A percentile compares a stretch with the other conserved stretches of the same genome.
Evolutionary conservation across 2,888 invertebrate species (phyloP).

Genomic region (Resseliella maxima): DNA sequence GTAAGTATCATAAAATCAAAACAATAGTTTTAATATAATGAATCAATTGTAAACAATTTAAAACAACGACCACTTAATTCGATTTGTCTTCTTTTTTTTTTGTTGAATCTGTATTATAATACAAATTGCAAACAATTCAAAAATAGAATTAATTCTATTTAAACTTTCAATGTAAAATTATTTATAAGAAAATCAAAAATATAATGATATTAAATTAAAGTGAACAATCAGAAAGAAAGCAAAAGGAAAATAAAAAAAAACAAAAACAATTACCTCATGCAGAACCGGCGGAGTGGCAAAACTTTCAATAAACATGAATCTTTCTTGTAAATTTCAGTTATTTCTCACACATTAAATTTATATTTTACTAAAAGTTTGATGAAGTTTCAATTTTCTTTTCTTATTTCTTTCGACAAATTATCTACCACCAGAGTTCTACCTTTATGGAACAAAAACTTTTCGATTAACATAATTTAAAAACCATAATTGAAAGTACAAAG

Average conservation of each 20-base stretch:
- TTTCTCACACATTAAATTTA: background rate
- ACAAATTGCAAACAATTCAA: background rate
- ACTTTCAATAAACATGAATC: constrained; percentile 37
- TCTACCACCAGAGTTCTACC: background rate
- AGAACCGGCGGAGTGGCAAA: constrained; percentile 32
- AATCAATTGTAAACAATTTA: background rate
- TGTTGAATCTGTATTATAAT: too few species aligned
- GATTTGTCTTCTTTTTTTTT: background rate
- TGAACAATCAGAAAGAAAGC: background rate
- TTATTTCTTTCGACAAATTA: background rate
- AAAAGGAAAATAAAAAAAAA: background rate
- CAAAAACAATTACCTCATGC: constrained; percentile 9
- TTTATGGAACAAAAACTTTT: background rate
- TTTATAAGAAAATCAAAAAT: background rate
- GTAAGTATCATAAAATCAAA: background rate
- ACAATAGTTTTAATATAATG: background rate
- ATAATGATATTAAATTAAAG: background rate
- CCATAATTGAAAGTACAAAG: background rate
- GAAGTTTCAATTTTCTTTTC: background rate
- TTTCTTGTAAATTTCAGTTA: background rate
- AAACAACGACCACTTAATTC: background rate
- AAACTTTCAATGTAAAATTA: background rate
- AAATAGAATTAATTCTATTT: background rate
- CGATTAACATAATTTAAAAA: constrained; percentile 4
- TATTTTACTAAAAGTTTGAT: background rate